phyloP scores from a whole-genome alignment of 2,888 invertebrate genomes.

The Drymonia ruficornis region DNA sequence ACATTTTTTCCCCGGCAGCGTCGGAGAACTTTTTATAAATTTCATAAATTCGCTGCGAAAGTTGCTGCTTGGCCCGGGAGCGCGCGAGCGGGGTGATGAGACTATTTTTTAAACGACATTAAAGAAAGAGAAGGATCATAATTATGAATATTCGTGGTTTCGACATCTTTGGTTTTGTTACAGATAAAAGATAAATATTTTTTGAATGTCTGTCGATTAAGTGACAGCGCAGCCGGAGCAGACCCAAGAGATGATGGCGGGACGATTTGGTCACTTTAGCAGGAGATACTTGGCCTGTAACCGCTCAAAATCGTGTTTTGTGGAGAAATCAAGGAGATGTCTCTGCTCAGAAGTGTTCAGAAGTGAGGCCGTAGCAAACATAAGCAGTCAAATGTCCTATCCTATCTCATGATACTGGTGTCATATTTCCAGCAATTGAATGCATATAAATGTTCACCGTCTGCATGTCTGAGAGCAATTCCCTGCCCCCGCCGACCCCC shows the following conservation, averaged over 20 bases:
- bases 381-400: too few species aligned
- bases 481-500: slow-evolving; percentile 1
- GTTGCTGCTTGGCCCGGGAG: not conserved
- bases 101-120: slow-evolving; percentile 10
- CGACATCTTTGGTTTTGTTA: too few species aligned
- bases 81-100: slow-evolving; percentile 17
- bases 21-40: slow-evolving; percentile 74
- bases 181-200: not conserved
- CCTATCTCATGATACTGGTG: too few species aligned
- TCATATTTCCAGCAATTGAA: not conserved
- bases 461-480: not conserved
- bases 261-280: too few species aligned
- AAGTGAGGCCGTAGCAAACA: too few species aligned
- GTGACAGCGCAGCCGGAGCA: too few species aligned
- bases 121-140: not conserved
- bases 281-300: too few species aligned
- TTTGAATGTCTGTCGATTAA: too few species aligned
- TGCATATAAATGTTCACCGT: not conserved
- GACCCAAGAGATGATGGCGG: too few species aligned
- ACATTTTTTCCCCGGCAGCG: slow-evolving; percentile 75
- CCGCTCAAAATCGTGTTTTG: too few species aligned
- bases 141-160: not conserved
- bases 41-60: slow-evolving; percentile 66
- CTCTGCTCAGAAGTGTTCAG: too few species aligned
- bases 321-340: too few species aligned